A percentile compares a stretch with the other conserved stretches of the same genome.
These are phyloP conservation scores for Cacatua alba DNA, from an alignment of 2,113 vertebrate species.

Conservation along the genomic window DNA sequence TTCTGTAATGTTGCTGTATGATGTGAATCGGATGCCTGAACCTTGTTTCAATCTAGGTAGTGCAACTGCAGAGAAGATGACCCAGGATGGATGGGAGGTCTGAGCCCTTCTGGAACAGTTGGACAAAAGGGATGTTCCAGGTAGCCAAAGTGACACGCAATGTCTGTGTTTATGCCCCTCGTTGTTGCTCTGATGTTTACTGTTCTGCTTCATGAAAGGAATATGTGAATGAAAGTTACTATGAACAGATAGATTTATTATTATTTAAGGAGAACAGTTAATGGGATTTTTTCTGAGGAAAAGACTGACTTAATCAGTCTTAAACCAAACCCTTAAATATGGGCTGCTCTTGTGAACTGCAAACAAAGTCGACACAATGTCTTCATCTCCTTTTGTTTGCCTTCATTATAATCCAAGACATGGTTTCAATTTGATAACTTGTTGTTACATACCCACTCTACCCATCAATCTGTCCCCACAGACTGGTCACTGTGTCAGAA, in stretches of 20 bases:
- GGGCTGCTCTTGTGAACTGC: neutral
- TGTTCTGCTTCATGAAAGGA: neutral
- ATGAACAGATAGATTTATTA: neutral
- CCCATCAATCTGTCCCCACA: neutral
- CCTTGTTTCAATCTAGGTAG: neutral
- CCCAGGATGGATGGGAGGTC: neutral
- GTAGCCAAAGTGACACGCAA: neutral
- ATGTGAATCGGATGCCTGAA: neutral
- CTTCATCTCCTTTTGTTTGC: slow-evolving; percentile 47
- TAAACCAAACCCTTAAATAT: neutral
- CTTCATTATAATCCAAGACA: slow-evolving; percentile 5
- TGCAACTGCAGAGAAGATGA: neutral
- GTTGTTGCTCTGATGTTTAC: neutral
- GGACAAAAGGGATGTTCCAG: neutral
- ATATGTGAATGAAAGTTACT: neutral
- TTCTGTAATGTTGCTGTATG: neutral
- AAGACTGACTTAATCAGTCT: neutral
- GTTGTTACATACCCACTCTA: neutral
- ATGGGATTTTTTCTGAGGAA: neutral
- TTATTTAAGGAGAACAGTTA: neutral
- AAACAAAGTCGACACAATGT: neutral
- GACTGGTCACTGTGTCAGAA: neutral
- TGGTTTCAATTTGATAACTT: slow-evolving; percentile 31
- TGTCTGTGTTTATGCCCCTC: neutral
- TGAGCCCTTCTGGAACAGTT: neutral